phyloP scores from a whole-genome alignment of 2,888 invertebrate genomes.

The Ennomos erosarius region DNA sequence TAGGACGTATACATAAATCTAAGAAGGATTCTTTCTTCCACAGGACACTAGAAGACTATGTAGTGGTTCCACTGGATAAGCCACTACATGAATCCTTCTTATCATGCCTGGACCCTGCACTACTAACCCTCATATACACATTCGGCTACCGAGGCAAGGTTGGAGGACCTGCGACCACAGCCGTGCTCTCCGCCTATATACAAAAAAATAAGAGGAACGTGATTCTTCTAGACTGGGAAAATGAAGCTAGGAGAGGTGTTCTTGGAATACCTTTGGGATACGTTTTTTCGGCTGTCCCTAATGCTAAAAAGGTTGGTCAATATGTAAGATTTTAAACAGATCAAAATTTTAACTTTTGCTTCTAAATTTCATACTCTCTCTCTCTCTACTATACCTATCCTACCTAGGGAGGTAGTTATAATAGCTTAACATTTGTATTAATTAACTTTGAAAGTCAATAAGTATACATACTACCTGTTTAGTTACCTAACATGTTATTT shows the following conservation, averaged over 20 bases:
- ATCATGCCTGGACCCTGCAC: slow-evolving; percentile 59
- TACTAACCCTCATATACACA: slow-evolving; percentile 71
- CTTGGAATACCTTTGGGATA: slow-evolving; percentile 70
- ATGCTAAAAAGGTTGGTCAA: slow-evolving; percentile 71
- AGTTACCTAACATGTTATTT: no score
- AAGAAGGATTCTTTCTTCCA: background rate
- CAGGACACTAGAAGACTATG: slow-evolving; percentile 63
- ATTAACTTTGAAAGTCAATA: no score
- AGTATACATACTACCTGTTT: no score
- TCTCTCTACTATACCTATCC: no score
- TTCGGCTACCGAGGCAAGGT: slow-evolving; percentile 72
- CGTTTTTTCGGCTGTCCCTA: slow-evolving; percentile 68
- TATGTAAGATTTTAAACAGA: no score
- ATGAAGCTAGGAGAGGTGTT: slow-evolving; percentile 68
- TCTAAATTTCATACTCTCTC: no score
- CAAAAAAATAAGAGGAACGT: slow-evolving; percentile 70
- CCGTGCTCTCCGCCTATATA: slow-evolving; percentile 67
- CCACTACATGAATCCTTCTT: slow-evolving; percentile 52
- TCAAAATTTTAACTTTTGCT: no score
- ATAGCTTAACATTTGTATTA: no score
- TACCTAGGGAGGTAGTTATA: no score
- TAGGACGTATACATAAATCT: no score
- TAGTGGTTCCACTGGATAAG: slow-evolving; percentile 53
- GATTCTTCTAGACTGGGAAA: slow-evolving; percentile 75
- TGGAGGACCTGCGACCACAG: slow-evolving; percentile 69